phyloP scores from a whole-genome alignment of 2,113 vertebrate genomes.

The Apistogramma diplotaenia region DNA sequence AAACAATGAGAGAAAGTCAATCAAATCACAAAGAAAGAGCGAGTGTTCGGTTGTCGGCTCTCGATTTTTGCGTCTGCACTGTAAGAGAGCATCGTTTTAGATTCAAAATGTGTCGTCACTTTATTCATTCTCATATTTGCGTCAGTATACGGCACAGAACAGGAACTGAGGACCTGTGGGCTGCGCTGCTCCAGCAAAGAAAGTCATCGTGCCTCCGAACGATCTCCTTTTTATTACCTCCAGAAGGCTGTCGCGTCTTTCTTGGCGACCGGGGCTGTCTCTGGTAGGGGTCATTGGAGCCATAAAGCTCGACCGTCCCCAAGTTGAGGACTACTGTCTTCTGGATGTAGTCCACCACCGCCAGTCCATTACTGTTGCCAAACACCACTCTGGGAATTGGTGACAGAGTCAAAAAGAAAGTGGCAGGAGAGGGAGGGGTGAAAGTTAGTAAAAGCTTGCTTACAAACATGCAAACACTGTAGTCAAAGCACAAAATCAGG shows the following conservation, averaged over 20 bases:
- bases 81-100: background rate
- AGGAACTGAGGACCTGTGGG: background rate
- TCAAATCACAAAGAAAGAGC: background rate
- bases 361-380: slow-evolving; percentile 96
- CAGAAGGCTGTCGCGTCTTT: slow-evolving; percentile 92
- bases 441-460: background rate
- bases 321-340: slow-evolving; percentile 93
- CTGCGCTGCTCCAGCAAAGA: background rate
- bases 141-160: background rate
- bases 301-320: slow-evolving; percentile 91
- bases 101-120: background rate
- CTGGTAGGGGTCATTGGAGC: slow-evolving; percentile 94
- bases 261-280: slow-evolving; percentile 95
- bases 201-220: background rate
- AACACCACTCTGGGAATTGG: slow-evolving; percentile 81
- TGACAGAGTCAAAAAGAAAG: background rate
- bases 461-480: background rate
- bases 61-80: background rate
- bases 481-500: background rate
- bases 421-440: background rate
- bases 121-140: background rate
- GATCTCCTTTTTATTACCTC: slow-evolving; percentile 79
- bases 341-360: slow-evolving; percentile 97
- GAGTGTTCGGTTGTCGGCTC: background rate
- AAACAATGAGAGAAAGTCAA: slow-evolving; percentile 6